Base-by-base conservation (phyloP, 2,888 invertebrate genomes). In the Gisinianus flammeolus region DNA sequence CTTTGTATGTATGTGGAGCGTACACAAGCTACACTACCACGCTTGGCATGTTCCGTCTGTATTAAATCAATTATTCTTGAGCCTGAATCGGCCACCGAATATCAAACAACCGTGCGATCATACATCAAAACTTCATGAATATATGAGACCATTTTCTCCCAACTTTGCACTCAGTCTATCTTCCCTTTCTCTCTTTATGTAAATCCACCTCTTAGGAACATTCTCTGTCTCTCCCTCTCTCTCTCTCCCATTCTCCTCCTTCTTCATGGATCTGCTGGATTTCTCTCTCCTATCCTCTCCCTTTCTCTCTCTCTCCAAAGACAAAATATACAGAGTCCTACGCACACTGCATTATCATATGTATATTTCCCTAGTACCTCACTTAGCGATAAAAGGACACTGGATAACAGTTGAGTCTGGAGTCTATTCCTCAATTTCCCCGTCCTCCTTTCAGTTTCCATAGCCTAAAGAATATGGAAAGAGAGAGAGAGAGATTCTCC, bases 41-140 rank as follows among this genome's bases (percentile, higher is more conserved):
- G 71, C 71, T 71, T 71, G 76, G 76, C 66, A 74, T 44, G 54
- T 44, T 76, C 68, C 76, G 75, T 75, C 75, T 35, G 76, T 76
- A 79, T 74, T 79, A 77, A 79, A 79, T 79, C 79, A 79, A 79
- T 79, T 79, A 79, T 77, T 79, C 74, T 77, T 66, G 73, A 79
- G 73, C 70, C 68, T 68, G 76, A 79, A 79, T 79, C 79, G 74
- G 70, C 73, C 70, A 70, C 56, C 73, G 79, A 79, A 77, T 79
- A 77, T 77, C 79, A 79, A 79, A 68, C 71, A 79, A 75, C 71
- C 58, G 31, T 28, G 24, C 54, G 67, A 68, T 76, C 76, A 68
- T 76, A 76, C 76, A 76, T 76, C 76, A 76, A 76, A 76, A 76
- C 76, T 76, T 76, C 68, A 76, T 76, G 76, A 76, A 76, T 76